Evolutionary conservation across 1,140 invertebrate genomes (phyloP), one percentile per base, ranked within the genome.

Genomic region (Oscheius sp.): DNA sequence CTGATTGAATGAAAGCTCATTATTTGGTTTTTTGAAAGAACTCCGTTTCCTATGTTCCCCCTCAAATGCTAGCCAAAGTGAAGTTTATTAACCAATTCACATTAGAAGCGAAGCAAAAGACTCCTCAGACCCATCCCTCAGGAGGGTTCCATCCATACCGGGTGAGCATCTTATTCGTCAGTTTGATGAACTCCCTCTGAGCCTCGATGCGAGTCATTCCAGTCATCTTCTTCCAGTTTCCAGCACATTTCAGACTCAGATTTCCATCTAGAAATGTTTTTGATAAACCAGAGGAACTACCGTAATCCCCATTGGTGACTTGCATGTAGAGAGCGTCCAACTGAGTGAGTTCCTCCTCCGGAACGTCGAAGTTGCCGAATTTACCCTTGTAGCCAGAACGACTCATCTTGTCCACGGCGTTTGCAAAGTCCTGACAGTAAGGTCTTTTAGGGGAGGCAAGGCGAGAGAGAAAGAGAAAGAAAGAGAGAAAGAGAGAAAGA

Each of bases 131-230:
- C 75, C 75, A 77, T 68, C 75, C 75, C 62, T 70, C 68, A 42
- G 75, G 75, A 26, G 75, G 75, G 61, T 77, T 77, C 75, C 75
- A 77, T 64, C 75, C 75, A 29, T 77, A 76, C 26, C 61, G 58
- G 52, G 75, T 76, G 34, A 77, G 38, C 26, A 68, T 42, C 59
- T 61, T 49, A 36, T 77, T 77, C 2, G 75, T 66, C 23, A 63
- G 28, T 34, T 64, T 68, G 38, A 77, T 77, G 62, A 68, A 77
- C 61, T 63, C 73, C 4, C 74, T 35, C 45, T 78, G 76, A 13
- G 72, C 73, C 13, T 76, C 67, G 35, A 75, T 72, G 23, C 64
- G 35, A 7, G 32, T 59, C 59, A 52, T 68, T 58, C 75, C 75
- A 4, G 35, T 76, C 29, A 45, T 73, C 29, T 63, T 58, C 59